These are phyloP conservation scores for Dipodomys merriami DNA, from an alignment of 2,113 vertebrate species.

Conservation along the genomic window DNA sequence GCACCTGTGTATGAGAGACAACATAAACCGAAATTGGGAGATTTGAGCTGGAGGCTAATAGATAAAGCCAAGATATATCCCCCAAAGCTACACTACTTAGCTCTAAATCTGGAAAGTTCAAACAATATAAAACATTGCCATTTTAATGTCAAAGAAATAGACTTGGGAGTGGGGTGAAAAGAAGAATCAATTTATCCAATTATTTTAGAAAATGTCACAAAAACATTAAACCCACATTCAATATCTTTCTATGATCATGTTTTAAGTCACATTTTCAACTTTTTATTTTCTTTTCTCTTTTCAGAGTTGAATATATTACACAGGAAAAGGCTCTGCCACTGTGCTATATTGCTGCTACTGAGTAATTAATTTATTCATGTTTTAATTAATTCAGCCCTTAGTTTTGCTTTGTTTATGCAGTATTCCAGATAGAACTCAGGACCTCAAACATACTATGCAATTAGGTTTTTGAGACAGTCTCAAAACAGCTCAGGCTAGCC, in stretches of 20 bases:
- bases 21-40: background rate
- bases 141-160: slow-evolving; percentile 33
- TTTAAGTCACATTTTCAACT: too few species aligned
- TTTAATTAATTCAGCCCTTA: too few species aligned
- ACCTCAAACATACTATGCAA: too few species aligned
- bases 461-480: too few species aligned
- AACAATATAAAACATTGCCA: background rate
- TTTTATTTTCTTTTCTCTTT: too few species aligned
- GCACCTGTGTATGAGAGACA: background rate
- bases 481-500: too few species aligned
- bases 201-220: slow-evolving; percentile 31
- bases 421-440: too few species aligned
- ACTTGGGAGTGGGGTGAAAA: background rate
- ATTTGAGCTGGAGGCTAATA: background rate
- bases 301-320: too few species aligned
- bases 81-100: slow-evolving; percentile 32
- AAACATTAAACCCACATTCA: slow-evolving; percentile 7
- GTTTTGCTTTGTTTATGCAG: background rate
- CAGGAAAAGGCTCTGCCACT: too few species aligned
- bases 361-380: too few species aligned
- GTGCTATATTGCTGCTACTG: too few species aligned
- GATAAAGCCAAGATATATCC: background rate
- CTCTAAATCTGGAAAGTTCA: slow-evolving; percentile 48
- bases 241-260: background rate
- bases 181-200: background rate